These are phyloP conservation scores for Subanguina moxae DNA, from an alignment of 1,140 invertebrate species.

Conservation along the genomic window DNA sequence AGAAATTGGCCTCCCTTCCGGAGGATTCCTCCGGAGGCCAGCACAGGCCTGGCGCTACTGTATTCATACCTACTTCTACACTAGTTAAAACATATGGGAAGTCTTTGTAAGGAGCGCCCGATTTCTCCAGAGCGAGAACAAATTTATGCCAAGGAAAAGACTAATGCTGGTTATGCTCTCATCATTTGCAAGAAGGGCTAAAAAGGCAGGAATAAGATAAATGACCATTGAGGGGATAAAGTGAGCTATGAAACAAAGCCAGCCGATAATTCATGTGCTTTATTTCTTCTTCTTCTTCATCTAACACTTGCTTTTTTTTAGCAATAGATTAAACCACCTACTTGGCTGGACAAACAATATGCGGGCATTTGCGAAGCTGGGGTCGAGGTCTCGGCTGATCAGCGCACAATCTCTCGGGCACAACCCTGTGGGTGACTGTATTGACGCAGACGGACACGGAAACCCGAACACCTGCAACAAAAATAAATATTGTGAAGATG, in stretches of 20 bases:
- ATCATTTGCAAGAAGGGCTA: too few species aligned
- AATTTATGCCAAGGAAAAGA: too few species aligned
- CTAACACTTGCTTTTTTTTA: constrained; percentile 4
- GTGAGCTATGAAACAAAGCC: constrained; percentile 2
- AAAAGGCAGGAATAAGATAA: neutral
- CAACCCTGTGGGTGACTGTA: constrained; percentile 39
- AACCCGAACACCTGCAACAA: constrained; percentile 36
- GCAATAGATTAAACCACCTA: constrained; percentile 30
- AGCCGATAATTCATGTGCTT: neutral
- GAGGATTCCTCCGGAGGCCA: too few species aligned
- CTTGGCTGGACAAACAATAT: constrained; percentile 49
- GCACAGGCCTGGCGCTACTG: too few species aligned
- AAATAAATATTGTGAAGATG: too few species aligned
- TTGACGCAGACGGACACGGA: constrained; percentile 54
- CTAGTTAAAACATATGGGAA: too few species aligned
- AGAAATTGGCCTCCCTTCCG: too few species aligned
- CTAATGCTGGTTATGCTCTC: neutral
- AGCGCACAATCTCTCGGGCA: constrained; percentile 51
- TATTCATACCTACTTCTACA: too few species aligned
- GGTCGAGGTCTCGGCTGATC: constrained; percentile 45
- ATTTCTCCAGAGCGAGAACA: too few species aligned
- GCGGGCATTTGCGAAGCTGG: constrained; percentile 37
- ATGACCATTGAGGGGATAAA: neutral
- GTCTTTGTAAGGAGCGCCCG: too few species aligned
- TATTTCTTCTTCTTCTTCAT: neutral